These are phyloP conservation scores for Drosophila hydei DNA, from an alignment of 1,140 invertebrate species.

Conservation along the genomic window DNA sequence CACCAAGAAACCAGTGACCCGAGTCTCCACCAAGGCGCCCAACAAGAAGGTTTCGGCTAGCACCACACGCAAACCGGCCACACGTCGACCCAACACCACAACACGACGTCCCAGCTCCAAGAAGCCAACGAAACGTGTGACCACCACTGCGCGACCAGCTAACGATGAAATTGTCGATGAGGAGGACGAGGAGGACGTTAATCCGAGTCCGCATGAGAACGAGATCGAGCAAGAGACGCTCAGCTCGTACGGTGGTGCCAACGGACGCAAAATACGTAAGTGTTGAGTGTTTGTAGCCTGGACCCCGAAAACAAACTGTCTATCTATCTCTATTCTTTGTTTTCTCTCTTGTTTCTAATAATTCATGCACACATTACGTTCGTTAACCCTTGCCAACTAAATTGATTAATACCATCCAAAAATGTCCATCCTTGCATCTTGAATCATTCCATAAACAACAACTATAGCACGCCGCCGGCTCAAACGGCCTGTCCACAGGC, in stretches of 20 bases:
- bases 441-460: slow-evolving; percentile 16
- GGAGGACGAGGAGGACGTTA: slow-evolving; percentile 85
- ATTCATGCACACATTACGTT: slow-evolving; percentile 49
- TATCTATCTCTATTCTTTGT: slow-evolving; percentile 56
- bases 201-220: slow-evolving; percentile 83
- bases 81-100: slow-evolving; percentile 46
- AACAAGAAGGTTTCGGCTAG: slow-evolving; percentile 67
- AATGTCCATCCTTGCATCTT: slow-evolving; percentile 16
- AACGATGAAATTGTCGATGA: slow-evolving; percentile 75
- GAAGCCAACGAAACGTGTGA: slow-evolving; percentile 80
- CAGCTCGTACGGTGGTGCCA: slow-evolving; percentile 60
- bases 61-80: slow-evolving; percentile 63
- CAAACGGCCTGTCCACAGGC: slow-evolving; percentile 54
- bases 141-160: slow-evolving; percentile 44
- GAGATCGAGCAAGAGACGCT: slow-evolving; percentile 85
- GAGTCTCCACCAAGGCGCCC: slow-evolving; percentile 85
- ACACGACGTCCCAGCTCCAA: slow-evolving; percentile 84
- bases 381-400: slow-evolving; percentile 1
- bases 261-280: slow-evolving; percentile 87
- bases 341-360: slow-evolving; percentile 60
- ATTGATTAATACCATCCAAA: too few relatives aligned
- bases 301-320: slow-evolving; percentile 73
- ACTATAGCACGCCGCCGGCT: slow-evolving; percentile 62
- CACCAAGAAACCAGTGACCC: slow-evolving; percentile 80
- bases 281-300: slow-evolving; percentile 70